phyloP scores from a whole-genome alignment of 2,797 vertebrate genomes.

The Karalla daura region DNA sequence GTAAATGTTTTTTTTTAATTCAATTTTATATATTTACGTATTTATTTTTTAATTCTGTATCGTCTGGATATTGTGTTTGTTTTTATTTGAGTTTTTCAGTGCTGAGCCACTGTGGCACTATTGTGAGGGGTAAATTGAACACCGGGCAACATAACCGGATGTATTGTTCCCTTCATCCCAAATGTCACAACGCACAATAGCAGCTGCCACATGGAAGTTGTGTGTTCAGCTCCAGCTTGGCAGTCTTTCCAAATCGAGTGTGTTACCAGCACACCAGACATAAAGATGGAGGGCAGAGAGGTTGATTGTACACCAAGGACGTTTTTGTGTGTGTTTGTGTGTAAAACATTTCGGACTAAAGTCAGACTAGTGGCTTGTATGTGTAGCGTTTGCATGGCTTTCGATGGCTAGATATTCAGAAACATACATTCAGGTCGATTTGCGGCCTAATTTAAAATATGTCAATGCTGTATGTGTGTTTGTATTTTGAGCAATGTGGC shows the following conservation, averaged over 20 bases:
- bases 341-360: no score
- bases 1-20: no score
- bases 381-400: no score
- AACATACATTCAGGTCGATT: no score
- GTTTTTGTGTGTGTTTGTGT: background rate
- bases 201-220: background rate
- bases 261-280: background rate
- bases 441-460: no score
- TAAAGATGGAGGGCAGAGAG: background rate
- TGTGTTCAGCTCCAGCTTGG: background rate
- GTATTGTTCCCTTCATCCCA: conserved; percentile 2
- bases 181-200: conserved; percentile 15
- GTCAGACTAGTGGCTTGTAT: no score
- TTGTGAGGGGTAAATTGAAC: conserved; percentile 6
- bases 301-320: background rate
- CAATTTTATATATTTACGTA: no score
- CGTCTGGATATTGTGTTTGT: conserved; percentile 1
- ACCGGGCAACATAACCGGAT: conserved; percentile 14
- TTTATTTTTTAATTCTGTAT: no score
- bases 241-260: background rate
- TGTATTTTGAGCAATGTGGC: no score
- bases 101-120: background rate
- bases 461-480: no score
- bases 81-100: conserved; percentile 13
- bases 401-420: no score